These are phyloP conservation scores for Hippopotamyrus pictus DNA, from an alignment of 2,797 vertebrate genomes.

Conservation along the genomic window DNA sequence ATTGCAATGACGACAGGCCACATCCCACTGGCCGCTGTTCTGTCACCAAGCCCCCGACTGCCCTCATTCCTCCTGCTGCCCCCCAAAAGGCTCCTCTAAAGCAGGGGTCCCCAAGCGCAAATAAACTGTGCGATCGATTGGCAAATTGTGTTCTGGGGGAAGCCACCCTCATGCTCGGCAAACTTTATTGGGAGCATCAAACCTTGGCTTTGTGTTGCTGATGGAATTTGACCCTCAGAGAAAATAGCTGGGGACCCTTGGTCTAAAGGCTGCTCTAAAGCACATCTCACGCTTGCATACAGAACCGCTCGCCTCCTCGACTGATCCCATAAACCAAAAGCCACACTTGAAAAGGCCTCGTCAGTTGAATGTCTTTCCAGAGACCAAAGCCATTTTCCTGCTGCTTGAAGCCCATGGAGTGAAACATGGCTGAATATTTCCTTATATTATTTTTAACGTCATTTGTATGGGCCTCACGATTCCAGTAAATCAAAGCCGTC, in stretches of 20 bases:
- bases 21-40: background rate
- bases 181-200: background rate
- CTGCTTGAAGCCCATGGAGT: conserved; percentile 1
- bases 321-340: conserved; percentile 4
- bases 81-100: background rate
- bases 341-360: background rate
- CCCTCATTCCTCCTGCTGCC: background rate
- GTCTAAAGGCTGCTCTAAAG: background rate
- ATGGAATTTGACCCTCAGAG: background rate
- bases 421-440: background rate
- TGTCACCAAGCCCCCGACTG: background rate
- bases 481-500: background rate
- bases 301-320: background rate
- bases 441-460: background rate
- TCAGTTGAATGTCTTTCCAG: background rate
- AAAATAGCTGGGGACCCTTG: background rate
- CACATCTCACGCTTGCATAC: background rate
- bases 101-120: background rate
- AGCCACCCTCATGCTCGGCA: background rate
- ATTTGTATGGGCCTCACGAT: background rate
- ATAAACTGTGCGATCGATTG: background rate
- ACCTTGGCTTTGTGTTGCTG: background rate
- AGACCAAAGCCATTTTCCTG: background rate
- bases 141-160: background rate
- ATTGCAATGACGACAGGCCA: background rate